phyloP scores from a whole-genome alignment of 2,797 vertebrate genomes.

The Urophycis tenuis region DNA sequence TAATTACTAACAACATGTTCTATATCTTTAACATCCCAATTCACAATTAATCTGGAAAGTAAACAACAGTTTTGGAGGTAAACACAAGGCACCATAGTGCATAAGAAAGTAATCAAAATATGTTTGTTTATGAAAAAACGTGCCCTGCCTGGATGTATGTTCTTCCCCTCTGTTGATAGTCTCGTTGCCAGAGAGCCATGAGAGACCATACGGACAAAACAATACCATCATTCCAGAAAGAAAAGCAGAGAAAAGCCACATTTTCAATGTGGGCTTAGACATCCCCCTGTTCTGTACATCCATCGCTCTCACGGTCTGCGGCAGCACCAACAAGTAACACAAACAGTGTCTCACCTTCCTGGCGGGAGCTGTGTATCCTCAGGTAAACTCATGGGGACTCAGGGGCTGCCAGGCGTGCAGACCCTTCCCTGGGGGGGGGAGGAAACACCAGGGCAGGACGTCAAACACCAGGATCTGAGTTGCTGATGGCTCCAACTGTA shows the following conservation, averaged over 20 bases:
- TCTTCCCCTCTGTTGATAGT: background rate
- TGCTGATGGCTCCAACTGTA: background rate
- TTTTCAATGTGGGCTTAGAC: background rate
- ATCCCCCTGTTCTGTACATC: background rate
- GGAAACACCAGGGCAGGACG: slow-evolving; percentile 8
- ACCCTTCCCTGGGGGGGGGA: slow-evolving; percentile 24
- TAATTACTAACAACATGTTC: no score
- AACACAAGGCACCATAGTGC: no score
- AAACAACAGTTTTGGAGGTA: no score
- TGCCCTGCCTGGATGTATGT: background rate
- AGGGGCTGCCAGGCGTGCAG: slow-evolving; percentile 30
- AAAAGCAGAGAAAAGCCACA: background rate
- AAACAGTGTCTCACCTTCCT: slow-evolving; percentile 55
- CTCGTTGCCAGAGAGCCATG: background rate
- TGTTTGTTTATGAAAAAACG: no score
- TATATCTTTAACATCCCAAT: no score
- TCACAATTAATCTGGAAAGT: no score
- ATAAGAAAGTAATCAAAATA: no score
- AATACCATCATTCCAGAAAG: background rate
- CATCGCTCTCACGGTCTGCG: background rate
- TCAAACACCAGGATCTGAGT: background rate
- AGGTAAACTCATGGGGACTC: slow-evolving; percentile 61
- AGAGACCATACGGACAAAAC: background rate
- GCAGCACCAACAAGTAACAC: background rate
- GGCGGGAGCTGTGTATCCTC: slow-evolving; percentile 49